Evolutionary conservation across 2,113 vertebrate species (phyloP).

Genomic region (Prochilodus magdalenae): DNA sequence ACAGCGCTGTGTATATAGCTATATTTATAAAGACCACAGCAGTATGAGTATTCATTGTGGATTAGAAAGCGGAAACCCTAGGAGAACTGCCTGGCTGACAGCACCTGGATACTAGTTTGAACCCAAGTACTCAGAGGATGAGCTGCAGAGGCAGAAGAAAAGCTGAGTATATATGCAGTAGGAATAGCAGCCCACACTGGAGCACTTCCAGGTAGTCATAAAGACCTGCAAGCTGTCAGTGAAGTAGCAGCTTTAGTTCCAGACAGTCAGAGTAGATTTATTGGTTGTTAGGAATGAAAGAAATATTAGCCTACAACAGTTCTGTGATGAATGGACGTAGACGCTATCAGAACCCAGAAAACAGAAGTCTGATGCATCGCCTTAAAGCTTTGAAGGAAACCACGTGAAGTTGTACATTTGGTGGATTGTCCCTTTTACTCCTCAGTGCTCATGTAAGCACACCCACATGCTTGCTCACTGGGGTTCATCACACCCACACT

Average conservation of each 20-base stretch:
- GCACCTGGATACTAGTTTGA: slow-evolving; percentile 14
- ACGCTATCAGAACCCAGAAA: slow-evolving; percentile 10
- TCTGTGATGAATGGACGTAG: neutral
- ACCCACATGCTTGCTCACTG: slow-evolving; percentile 31
- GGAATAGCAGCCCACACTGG: neutral
- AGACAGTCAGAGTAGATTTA: neutral
- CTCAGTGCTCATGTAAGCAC: slow-evolving; percentile 23
- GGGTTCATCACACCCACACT: slow-evolving; percentile 33
- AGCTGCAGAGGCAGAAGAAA: neutral
- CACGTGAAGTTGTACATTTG: neutral
- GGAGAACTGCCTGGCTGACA: neutral
- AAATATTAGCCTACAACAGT: too few species aligned
- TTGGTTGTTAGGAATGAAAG: neutral
- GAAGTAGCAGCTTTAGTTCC: neutral
- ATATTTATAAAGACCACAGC: neutral
- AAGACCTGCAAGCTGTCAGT: neutral
- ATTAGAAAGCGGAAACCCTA: neutral
- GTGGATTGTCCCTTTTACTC: slow-evolving; percentile 16
- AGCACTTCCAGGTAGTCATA: neutral
- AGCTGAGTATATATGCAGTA: neutral
- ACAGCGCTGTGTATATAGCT: too few species aligned
- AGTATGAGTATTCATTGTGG: slow-evolving; percentile 7
- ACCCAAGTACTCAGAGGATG: neutral
- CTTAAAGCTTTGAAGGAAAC: neutral
- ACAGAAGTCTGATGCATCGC: neutral